Percentiles rank a stretch among this genome's conserved stretches.
Evolutionary conservation across 2,888 invertebrate genomes (phyloP).

Genomic region (Carcina quercana): DNA sequence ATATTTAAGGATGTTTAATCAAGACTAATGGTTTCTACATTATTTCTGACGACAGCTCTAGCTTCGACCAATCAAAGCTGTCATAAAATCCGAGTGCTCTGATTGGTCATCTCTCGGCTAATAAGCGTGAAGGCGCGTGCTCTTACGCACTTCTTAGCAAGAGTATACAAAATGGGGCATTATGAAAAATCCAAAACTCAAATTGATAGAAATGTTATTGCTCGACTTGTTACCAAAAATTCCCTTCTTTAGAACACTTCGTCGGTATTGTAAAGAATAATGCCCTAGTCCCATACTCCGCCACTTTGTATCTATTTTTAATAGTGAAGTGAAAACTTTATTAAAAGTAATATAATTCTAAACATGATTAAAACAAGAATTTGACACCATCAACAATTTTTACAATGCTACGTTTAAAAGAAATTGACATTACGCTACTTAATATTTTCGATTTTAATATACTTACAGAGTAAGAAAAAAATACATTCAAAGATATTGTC

Average conservation of each 20-base stretch:
- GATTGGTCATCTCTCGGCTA: constrained; percentile 10
- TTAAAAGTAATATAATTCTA: background rate
- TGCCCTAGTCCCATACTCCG: too few relatives aligned
- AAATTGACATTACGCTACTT: too few relatives aligned
- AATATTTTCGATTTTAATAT: background rate
- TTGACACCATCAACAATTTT: constrained; percentile 18
- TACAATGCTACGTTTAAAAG: constrained; percentile 17
- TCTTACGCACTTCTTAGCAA: constrained; percentile 7
- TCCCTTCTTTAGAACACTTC: too few relatives aligned
- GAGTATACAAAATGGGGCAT: too few relatives aligned
- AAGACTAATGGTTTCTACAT: too few relatives aligned
- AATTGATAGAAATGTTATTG: too few relatives aligned
- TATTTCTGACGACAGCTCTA: too few relatives aligned
- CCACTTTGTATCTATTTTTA: constrained; percentile 1
- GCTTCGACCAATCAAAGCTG: constrained; percentile 15
- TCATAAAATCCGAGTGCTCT: background rate
- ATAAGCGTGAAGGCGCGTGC: constrained; percentile 15
- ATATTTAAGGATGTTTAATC: too few relatives aligned
- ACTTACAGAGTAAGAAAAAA: constrained; percentile 10
- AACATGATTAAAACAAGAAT: constrained; percentile 2
- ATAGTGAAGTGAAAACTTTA: constrained; percentile 7
- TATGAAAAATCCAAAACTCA: too few relatives aligned
- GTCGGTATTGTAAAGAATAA: too few relatives aligned
- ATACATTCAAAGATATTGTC: constrained; percentile 20
- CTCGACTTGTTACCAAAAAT: too few relatives aligned